Percentiles rank a stretch among this genome's conserved stretches.
Evolutionary conservation across 2,113 vertebrate genomes (phyloP).

Genomic region (Callionymus lyra): DNA sequence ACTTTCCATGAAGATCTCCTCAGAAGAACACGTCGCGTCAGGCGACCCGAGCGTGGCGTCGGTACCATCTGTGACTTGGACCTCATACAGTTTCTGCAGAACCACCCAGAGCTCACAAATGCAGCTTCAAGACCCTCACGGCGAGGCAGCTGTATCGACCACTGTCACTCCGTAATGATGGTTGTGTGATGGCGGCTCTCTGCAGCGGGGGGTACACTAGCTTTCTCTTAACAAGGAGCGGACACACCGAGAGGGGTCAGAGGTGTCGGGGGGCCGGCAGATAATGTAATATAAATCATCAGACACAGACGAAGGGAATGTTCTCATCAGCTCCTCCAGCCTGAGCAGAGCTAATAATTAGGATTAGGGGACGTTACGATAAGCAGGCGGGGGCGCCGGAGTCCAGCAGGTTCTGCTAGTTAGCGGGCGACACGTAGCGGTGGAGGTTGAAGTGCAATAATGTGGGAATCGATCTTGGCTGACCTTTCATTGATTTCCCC

Average conservation of each 20-base stretch:
- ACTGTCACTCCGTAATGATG: constrained; percentile 53
- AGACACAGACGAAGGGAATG: constrained; percentile 41
- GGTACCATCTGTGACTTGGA: constrained; percentile 20
- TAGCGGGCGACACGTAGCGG: constrained; percentile 45
- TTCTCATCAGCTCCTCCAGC: constrained; percentile 24
- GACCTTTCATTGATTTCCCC: constrained; percentile 45
- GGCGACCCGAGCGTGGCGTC: no score
- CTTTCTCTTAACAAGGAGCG: constrained; percentile 57
- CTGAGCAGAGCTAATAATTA: constrained; percentile 48
- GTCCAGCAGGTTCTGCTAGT: constrained; percentile 33
- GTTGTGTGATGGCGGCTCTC: constrained; percentile 24
- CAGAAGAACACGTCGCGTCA: no score
- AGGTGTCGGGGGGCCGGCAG: constrained; percentile 36
- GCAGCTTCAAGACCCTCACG: constrained; percentile 7
- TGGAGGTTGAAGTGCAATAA: constrained; percentile 40
- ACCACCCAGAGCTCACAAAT: constrained; percentile 32
- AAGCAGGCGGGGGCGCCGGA: constrained; percentile 22
- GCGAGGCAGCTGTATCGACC: constrained; percentile 17
- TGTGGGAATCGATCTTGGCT: constrained; percentile 29
- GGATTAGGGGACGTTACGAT: constrained; percentile 52
- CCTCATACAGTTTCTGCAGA: constrained; percentile 9
- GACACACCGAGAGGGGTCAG: constrained; percentile 49
- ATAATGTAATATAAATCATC: constrained; percentile 46
- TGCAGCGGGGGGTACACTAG: constrained; percentile 41
- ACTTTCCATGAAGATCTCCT: no score